Base-by-base conservation (phyloP, 2,797 vertebrate genomes). In the Pseudotriccus pelzelni region DNA sequence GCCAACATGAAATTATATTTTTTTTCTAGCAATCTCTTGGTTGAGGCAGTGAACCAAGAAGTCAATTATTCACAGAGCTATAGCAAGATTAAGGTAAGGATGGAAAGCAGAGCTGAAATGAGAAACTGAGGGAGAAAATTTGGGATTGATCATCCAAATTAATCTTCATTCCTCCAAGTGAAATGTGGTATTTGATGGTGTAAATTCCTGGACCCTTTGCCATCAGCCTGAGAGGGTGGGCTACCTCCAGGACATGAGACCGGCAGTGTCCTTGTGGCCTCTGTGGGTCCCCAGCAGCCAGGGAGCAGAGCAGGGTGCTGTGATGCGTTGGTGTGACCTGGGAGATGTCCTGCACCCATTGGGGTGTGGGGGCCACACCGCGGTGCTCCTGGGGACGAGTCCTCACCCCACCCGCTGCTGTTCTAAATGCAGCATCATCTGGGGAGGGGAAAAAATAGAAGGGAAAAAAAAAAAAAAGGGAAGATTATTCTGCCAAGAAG, bases 31-130 rank as follows among this genome's bases (percentile, higher is more conserved):
- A 88, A 95, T 91, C 85, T 94, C 90, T 97, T 95, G 80, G 70
- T 95, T 96, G 91, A 96, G 94, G 93, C 91, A 95, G 85, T 88
- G 94, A 94, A 97, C 94, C 94, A 94, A 93, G 63, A 91, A 95
- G 84, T 68, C 95, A 95, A 49, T 96, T 96, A 93, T 91, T 91
- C 90, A 82, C 80, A 95, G 94, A 91, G 50, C 87, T 91, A 43
- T 93, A 94, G 90, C 77, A 79, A 94, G 88, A 84, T 95, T 80
- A 95, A 96, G 94, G 95, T 95, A 89, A 91, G 69, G 69, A 86
- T 41, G 41, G 87, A 84, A 95, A 92, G 73, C 75, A 86, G 75
- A 92, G 14, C 36, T 28, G 47, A 84, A 87, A 78, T 37, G 50
- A 93, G 84, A 93, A 92, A 69, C 30, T 8, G 58, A 85, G 75